phyloP scores from a whole-genome alignment of 2,797 vertebrate species.

The Manis crassicaudata region DNA sequence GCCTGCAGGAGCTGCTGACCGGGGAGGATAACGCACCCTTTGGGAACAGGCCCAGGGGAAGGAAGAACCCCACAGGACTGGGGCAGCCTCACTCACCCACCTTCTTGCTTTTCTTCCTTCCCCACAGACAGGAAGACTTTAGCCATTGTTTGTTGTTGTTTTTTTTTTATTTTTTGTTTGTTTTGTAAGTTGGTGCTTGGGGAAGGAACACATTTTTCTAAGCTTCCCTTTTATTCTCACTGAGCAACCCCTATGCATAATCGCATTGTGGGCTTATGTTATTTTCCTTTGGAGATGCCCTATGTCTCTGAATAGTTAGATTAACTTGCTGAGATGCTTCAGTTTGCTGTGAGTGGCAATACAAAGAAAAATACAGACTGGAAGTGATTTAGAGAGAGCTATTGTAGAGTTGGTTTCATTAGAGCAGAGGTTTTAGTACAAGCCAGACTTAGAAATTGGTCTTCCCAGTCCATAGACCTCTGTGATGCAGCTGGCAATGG shows the following conservation, averaged over 20 bases:
- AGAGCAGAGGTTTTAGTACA: neutral
- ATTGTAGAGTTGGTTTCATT: neutral
- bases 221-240: neutral
- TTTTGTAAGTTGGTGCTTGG: neutral
- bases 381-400: neutral
- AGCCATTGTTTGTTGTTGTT: neutral
- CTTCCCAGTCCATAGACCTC: neutral
- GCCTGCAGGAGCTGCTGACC: neutral
- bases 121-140: neutral
- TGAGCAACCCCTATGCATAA: neutral
- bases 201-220: neutral
- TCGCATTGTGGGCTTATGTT: neutral
- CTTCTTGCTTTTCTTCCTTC: neutral
- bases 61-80: neutral
- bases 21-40: neutral
- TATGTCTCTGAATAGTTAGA: neutral
- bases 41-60: neutral
- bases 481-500: neutral
- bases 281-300: neutral
- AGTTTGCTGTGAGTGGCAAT: neutral
- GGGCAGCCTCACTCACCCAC: rapidly evolving
- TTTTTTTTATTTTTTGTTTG: neutral
- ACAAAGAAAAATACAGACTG: neutral
- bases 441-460: neutral
- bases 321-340: neutral